A percentile compares a stretch with the other conserved stretches of the same genome.
Conservation (phyloP, 2,797 vertebrate species). For the Chromis chromis region DNA sequence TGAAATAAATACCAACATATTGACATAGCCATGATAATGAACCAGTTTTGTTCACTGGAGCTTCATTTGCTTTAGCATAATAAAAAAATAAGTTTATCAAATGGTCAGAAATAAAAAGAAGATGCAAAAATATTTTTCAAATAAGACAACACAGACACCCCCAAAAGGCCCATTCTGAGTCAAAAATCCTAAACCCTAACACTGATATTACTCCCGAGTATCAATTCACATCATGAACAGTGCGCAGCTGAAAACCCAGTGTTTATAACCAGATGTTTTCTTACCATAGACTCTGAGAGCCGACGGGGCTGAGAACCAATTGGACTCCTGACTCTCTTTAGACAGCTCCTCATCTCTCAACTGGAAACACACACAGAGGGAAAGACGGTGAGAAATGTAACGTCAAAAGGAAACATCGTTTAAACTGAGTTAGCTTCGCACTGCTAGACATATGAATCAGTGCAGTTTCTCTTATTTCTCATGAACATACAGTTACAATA, state of each 20-base stretch:
- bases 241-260: neutral
- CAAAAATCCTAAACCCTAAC: neutral
- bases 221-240: neutral
- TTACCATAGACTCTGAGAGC: constrained; percentile 96
- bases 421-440: no score
- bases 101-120: no score
- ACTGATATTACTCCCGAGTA: neutral
- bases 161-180: no score
- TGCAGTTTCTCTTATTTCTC: no score
- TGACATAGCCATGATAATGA: no score
- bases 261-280: neutral
- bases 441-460: no score
- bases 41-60: no score
- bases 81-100: no score
- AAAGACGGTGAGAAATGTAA: constrained; percentile 41
- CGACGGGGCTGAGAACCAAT: constrained; percentile 99
- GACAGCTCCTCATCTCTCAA: constrained; percentile 98
- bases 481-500: neutral
- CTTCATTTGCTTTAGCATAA: no score
- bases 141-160: no score
- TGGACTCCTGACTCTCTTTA: constrained; percentile 99
- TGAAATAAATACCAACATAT: no score
- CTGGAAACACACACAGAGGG: constrained; percentile 78
- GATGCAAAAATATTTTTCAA: no score
- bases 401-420: neutral